phyloP scores from a whole-genome alignment of 1,140 invertebrate genomes.

The Rhyzopertha dominica region DNA sequence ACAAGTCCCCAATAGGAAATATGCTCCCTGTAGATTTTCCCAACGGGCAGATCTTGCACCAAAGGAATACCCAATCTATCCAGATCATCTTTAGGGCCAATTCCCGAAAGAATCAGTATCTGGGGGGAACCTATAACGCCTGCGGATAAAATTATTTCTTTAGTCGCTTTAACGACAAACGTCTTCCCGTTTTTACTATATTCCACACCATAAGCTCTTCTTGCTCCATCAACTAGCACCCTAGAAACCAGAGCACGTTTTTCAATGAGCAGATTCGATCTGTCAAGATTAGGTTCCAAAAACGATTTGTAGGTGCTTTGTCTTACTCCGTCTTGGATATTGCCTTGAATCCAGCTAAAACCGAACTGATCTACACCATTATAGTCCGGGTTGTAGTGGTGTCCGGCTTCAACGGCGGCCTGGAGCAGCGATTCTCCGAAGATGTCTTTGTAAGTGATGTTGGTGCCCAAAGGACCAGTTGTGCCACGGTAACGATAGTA shows the following conservation, averaged over 20 bases:
- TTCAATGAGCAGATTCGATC: slow-evolving; percentile 53
- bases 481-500: no score
- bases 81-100: slow-evolving; percentile 51
- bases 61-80: slow-evolving; percentile 44
- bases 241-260: slow-evolving; percentile 50
- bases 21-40: slow-evolving; percentile 76
- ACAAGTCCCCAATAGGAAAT: slow-evolving; percentile 72
- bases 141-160: slow-evolving; percentile 50
- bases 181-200: slow-evolving; percentile 40
- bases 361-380: slow-evolving; percentile 15
- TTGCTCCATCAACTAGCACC: slow-evolving; percentile 61
- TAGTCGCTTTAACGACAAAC: slow-evolving; percentile 36
- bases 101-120: slow-evolving; percentile 55
- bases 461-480: no score
- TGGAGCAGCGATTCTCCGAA: no score
- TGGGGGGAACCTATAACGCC: slow-evolving; percentile 50
- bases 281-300: slow-evolving; percentile 27
- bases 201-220: slow-evolving; percentile 52
- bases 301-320: slow-evolving; percentile 16
- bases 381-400: no score
- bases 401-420: no score
- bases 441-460: no score
- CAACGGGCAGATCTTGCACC: slow-evolving; percentile 44
- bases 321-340: slow-evolving; percentile 12
- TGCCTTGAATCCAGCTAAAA: slow-evolving; percentile 6